Percentiles rank a stretch among this genome's conserved stretches.
Conservation (phyloP, 2,888 invertebrate species). For the Crioceris asparagi region DNA sequence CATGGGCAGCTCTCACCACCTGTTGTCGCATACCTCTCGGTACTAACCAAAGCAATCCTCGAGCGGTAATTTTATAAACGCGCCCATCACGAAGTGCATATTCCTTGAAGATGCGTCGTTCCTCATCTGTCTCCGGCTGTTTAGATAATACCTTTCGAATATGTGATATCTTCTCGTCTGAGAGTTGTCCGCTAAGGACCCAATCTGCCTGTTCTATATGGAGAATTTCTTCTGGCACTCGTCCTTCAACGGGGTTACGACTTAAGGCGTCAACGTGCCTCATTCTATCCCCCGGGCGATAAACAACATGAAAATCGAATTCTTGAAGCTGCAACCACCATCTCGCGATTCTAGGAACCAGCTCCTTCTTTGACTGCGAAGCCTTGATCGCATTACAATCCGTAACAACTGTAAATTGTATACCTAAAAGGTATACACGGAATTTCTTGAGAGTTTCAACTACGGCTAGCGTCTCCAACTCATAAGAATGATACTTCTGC, state of each 20-base stretch:
- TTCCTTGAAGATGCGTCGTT: constrained; percentile 13
- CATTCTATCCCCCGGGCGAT: constrained; percentile 16
- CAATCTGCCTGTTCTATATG: constrained; percentile 18
- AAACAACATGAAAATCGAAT: constrained; percentile 18
- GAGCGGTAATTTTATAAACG: constrained; percentile 16
- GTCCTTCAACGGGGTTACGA: constrained; percentile 16
- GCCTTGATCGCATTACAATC: constrained; percentile 29
- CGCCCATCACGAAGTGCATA: constrained; percentile 12
- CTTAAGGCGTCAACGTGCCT: constrained; percentile 21
- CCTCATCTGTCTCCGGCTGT: constrained; percentile 13
- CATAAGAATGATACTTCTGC: constrained; percentile 27
- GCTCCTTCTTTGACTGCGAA: constrained; percentile 22
- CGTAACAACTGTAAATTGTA: constrained; percentile 24
- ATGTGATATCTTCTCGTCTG: constrained; percentile 16
- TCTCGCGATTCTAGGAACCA: constrained; percentile 21
- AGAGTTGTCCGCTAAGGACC: constrained; percentile 19
- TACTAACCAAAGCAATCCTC: constrained; percentile 24
- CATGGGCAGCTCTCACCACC: constrained; percentile 25
- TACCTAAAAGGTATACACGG: constrained; percentile 26
- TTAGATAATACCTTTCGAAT: constrained; percentile 12
- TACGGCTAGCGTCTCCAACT: constrained; percentile 31
- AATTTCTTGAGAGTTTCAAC: constrained; percentile 27
- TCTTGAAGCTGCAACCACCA: constrained; percentile 20
- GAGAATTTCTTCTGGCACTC: constrained; percentile 5
- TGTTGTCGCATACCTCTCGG: constrained; percentile 26